Conservation (phyloP, 2,113 vertebrate genomes). For the Gnathonemus longibarbis region DNA sequence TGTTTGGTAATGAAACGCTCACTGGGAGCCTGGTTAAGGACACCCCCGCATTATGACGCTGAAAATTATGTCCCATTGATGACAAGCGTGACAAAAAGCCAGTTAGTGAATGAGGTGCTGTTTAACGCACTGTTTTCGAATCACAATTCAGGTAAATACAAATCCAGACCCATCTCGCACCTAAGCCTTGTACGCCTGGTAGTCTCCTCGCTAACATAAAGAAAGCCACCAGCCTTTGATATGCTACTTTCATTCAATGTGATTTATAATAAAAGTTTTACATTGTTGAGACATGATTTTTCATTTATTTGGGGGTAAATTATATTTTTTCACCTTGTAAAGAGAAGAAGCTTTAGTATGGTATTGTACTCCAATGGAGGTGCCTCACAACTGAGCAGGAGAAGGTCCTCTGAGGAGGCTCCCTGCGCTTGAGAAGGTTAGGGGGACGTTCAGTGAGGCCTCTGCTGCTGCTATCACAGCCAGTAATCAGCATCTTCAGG, state of each 20-base stretch:
- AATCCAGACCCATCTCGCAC: background rate
- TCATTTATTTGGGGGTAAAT: background rate
- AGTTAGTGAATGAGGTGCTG: background rate
- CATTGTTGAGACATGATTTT: background rate
- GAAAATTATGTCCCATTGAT: background rate
- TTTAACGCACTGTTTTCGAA: background rate
- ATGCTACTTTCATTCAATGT: background rate
- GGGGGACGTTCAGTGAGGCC: background rate
- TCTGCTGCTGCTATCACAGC: background rate
- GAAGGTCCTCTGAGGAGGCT: background rate
- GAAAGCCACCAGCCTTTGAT: background rate
- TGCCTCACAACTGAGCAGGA: background rate
- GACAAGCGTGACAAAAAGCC: background rate
- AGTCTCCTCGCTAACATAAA: background rate
- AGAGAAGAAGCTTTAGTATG: background rate
- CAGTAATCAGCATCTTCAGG: background rate
- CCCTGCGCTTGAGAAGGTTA: background rate
- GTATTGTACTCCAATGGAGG: background rate
- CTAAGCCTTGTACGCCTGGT: background rate
- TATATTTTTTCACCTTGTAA: background rate
- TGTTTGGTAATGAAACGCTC: background rate
- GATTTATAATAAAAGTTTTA: background rate
- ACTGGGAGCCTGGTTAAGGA: background rate
- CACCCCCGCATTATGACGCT: background rate
- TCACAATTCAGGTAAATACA: background rate